Evolutionary conservation across 2,888 invertebrate species (phyloP).

Genomic region (Plemyria rubiginata): DNA sequence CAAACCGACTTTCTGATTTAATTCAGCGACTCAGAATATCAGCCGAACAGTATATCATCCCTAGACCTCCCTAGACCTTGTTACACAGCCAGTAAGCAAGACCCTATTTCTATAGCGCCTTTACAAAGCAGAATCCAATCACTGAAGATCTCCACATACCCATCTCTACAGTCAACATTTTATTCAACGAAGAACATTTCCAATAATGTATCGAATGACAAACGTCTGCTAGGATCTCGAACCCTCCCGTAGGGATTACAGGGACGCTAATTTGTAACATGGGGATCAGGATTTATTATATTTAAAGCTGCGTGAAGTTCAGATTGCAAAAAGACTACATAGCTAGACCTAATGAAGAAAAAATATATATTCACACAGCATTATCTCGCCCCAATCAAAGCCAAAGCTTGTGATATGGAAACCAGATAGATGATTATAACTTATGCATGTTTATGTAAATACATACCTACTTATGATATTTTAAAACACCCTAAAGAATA

Average conservation of each 20-base stretch:
- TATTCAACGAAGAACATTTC: conserved; percentile 28
- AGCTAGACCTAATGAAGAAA: too few relatives aligned
- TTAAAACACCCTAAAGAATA: too few relatives aligned
- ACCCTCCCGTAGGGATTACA: conserved; percentile 49
- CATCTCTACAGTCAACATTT: conserved; percentile 16
- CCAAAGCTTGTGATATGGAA: too few relatives aligned
- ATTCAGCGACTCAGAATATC: background rate
- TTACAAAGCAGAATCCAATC: conserved; percentile 34
- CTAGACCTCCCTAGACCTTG: background rate
- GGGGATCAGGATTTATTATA: conserved; percentile 22
- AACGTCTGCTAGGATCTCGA: conserved; percentile 32
- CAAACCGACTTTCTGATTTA: too few relatives aligned
- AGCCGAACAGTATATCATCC: background rate
- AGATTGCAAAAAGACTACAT: background rate
- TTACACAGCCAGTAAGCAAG: conserved; percentile 15
- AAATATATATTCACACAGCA: too few relatives aligned
- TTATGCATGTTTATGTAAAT: too few relatives aligned
- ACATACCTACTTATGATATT: too few relatives aligned
- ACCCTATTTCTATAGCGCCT: conserved; percentile 28
- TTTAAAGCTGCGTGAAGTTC: background rate
- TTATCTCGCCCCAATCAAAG: too few relatives aligned
- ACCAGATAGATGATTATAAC: too few relatives aligned
- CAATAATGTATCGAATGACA: conserved; percentile 39
- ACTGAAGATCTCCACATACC: conserved; percentile 20
- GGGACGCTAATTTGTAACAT: conserved; percentile 52